Base-by-base conservation (phyloP, 2,113 vertebrate species). In the Micronycteris hirsuta region DNA sequence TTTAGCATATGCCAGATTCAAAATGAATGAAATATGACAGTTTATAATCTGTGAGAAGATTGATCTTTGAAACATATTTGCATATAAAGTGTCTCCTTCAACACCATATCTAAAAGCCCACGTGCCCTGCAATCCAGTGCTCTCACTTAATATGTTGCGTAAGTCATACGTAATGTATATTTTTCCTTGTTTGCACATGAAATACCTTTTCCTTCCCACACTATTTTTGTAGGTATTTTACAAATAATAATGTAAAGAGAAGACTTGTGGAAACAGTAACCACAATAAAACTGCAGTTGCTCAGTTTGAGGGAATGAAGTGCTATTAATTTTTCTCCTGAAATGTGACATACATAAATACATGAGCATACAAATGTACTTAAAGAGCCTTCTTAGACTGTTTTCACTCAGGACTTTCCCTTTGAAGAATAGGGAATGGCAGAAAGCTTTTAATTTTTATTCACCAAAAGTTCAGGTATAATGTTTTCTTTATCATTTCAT, bases 1-100 rank as follows among this genome's bases (percentile, higher is more conserved):
- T 97, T 98, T 76, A 98, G 91, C 97, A 97, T 98, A 98, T 98
- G 98, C 96, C 94, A 96, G 83, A 97, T 96, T 89, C 89, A 89
- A 97, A 96, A 65, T 52, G 97, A 97, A 93, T 97, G 95, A 98
- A 98, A 95, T 96, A 98, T 89, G 91, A 94, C 52, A 97, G 94
- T 95, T 96, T 97, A 96, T 96, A 97, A 97, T 97, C 93, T 97
- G 89, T 71, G 93, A 96, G 68, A 96, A 97, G 94, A 98, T 70
- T 87, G 96, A 85, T 97, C 88, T 91, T 97, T 85, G 52, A 91
- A 93, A 98, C 97, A 76, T 76, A 97, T 98, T 98, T 98, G 93
- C 95, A 97, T 95, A 93, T 91, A 96, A 97, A 95, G 91, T 95
- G 84, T 28, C 24, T 97, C 16, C 76, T 96, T 67, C 45, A 77